These are phyloP conservation scores for Zoanthus sociatus DNA, from an alignment of 92 coral and sea anemone genomes.

Conservation along the genomic window DNA sequence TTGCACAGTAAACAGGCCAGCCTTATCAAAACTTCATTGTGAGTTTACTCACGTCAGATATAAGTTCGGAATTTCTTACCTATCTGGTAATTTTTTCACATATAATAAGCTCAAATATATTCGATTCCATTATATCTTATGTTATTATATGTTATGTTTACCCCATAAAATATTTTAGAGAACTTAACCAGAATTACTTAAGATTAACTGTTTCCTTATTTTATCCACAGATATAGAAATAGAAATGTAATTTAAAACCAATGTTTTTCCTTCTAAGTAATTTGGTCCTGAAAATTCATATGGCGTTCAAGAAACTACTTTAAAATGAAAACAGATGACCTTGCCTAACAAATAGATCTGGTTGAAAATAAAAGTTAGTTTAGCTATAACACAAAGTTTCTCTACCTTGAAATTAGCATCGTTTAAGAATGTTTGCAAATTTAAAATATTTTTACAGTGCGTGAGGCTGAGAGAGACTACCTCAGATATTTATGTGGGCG, in stretches of 20 bases:
- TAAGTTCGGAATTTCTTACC: too few species aligned
- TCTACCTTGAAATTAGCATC: background rate
- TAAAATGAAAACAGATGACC: conserved; percentile 20
- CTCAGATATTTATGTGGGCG: conserved; percentile 21
- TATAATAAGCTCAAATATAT: too few species aligned
- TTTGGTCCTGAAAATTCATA: background rate
- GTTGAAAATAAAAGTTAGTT: background rate
- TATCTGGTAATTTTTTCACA: too few species aligned
- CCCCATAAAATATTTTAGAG: background rate
- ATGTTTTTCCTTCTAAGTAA: background rate
- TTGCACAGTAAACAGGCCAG: background rate
- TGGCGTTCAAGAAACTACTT: background rate
- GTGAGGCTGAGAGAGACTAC: background rate
- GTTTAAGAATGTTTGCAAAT: background rate
- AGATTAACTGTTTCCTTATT: conserved; percentile 4
- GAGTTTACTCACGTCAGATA: too few species aligned
- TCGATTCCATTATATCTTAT: too few species aligned
- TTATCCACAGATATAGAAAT: conserved; percentile 5
- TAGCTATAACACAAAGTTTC: background rate
- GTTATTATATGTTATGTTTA: too few species aligned
- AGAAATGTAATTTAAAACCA: conserved; percentile 42
- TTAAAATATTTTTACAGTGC: background rate
- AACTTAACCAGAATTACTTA: background rate
- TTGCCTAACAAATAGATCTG: background rate
- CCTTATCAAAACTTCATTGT: too few species aligned